A percentile compares a stretch with the other conserved stretches of the same genome.
These are phyloP conservation scores for Drosophila lacertosa DNA, from an alignment of 1,140 invertebrate species.

Conservation along the genomic window DNA sequence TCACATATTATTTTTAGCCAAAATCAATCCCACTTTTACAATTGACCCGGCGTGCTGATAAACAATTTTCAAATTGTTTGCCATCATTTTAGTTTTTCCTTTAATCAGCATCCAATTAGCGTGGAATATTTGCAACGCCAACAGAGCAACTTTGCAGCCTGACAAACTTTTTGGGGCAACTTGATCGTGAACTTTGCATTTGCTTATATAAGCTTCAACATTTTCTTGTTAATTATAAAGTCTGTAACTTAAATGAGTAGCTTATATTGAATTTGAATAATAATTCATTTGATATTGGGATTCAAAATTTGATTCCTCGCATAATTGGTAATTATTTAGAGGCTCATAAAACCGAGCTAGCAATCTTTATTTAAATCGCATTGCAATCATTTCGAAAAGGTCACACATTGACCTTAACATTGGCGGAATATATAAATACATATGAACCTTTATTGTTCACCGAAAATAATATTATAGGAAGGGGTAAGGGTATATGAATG, in stretches of 20 bases:
- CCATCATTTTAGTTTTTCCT: constrained; percentile 3
- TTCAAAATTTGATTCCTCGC: no score
- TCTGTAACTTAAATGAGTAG: not conserved
- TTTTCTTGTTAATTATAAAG: not conserved
- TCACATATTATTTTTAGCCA: not conserved
- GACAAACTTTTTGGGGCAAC: constrained; percentile 3
- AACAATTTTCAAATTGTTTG: constrained; percentile 9
- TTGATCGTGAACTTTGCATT: not conserved
- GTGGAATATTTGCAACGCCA: not conserved
- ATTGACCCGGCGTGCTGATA: not conserved
- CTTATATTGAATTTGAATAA: no score
- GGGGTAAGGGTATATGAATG: not conserved
- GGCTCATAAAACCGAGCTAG: not conserved
- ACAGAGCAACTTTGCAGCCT: not conserved
- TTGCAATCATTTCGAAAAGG: not conserved
- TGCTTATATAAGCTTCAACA: not conserved
- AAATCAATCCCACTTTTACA: not conserved
- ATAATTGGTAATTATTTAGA: no score
- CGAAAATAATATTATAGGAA: not conserved
- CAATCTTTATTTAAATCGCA: not conserved
- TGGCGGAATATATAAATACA: not conserved
- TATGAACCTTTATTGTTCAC: not conserved
- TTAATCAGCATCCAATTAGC: constrained; percentile 1
- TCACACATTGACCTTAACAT: not conserved
- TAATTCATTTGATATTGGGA: no score